phyloP scores from a whole-genome alignment of 2,888 invertebrate genomes.

The Thelaira solivaga region DNA sequence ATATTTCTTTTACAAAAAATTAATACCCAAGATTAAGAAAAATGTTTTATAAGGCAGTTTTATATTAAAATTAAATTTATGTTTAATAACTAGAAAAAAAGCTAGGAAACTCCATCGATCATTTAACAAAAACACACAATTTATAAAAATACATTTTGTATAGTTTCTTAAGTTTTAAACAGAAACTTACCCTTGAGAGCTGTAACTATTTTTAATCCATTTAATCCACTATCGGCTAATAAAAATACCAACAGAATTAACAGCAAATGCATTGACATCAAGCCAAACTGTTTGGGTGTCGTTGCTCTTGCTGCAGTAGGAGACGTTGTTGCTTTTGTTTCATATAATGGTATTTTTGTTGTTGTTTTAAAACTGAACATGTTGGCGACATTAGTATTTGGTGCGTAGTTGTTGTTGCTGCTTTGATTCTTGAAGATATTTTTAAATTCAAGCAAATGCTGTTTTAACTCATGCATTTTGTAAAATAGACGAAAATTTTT shows the following conservation, averaged over 20 bases:
- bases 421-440: constrained; percentile 46
- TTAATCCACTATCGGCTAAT: constrained; percentile 70
- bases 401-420: constrained; percentile 28
- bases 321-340: constrained; percentile 36
- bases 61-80: constrained; percentile 3
- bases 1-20: background rate
- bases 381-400: constrained; percentile 58
- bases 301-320: constrained; percentile 33
- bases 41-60: background rate
- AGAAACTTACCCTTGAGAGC: constrained; percentile 75
- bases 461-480: constrained; percentile 52
- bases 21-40: background rate
- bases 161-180: background rate
- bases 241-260: constrained; percentile 65
- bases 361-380: no score
- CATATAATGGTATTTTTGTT: constrained; percentile 52
- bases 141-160: background rate
- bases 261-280: constrained; percentile 60
- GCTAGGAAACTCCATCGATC: constrained; percentile 16
- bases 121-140: background rate
- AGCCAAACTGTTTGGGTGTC: constrained; percentile 45
- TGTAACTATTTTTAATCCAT: constrained; percentile 74
- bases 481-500: background rate
- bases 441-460: constrained; percentile 55
- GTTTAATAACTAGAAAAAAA: background rate